phyloP scores from a whole-genome alignment of 1,140 invertebrate species.

The Heliconius melpomene region DNA sequence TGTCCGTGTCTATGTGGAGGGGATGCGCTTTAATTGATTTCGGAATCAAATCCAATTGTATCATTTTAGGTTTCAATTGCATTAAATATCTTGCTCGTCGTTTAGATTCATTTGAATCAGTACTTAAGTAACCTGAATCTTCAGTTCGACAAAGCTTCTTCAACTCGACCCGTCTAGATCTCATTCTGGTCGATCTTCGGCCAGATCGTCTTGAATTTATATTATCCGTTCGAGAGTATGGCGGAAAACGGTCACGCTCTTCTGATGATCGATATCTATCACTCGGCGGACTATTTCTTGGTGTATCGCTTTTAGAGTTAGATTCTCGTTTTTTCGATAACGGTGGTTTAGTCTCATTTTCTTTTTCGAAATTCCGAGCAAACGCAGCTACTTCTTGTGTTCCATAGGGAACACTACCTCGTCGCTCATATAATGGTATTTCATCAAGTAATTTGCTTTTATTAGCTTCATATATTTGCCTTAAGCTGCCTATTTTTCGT shows the following conservation, averaged over 20 bases:
- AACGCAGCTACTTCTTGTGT: constrained; percentile 56
- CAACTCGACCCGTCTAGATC: constrained; percentile 69
- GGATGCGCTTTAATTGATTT: constrained; percentile 46
- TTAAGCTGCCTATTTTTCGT: constrained; percentile 84
- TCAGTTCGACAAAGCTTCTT: constrained; percentile 78
- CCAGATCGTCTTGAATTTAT: constrained; percentile 66
- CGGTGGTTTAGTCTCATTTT: constrained; percentile 68
- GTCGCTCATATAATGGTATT: constrained; percentile 57
- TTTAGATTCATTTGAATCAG: constrained; percentile 84
- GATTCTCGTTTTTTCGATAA: constrained; percentile 69
- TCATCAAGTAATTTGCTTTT: constrained; percentile 58
- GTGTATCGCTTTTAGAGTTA: constrained; percentile 49
- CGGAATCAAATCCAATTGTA: constrained; percentile 47
- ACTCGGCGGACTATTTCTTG: constrained; percentile 61
- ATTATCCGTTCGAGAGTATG: constrained; percentile 60
- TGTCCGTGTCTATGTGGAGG: constrained; percentile 71
- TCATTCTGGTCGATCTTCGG: constrained; percentile 65
- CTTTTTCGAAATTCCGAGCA: constrained; percentile 52
- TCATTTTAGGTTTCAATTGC: constrained; percentile 68
- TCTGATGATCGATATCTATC: constrained; percentile 60
- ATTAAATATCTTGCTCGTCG: constrained; percentile 71
- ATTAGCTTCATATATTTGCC: constrained; percentile 89
- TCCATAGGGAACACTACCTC: constrained; percentile 59
- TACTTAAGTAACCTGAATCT: constrained; percentile 87
- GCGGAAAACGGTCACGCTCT: constrained; percentile 65